phyloP scores from a whole-genome alignment of 2,113 vertebrate species.

The Sarotherodon lohbergeri region DNA sequence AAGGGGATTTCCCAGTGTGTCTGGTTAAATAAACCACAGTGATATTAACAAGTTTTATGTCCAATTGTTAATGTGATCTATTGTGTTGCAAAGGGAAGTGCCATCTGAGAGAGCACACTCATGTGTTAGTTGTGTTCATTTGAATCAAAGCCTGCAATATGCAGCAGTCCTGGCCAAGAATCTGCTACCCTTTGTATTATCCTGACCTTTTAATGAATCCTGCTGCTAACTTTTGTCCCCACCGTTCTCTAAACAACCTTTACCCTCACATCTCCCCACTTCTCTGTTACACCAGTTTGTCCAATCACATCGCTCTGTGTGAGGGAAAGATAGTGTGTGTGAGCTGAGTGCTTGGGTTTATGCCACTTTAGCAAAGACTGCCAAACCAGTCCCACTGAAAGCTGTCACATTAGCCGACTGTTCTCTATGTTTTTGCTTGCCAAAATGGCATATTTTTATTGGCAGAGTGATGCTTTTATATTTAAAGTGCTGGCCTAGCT shows the following conservation, averaged over 20 bases:
- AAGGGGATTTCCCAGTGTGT: constrained; percentile 6
- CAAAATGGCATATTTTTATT: constrained; percentile 63
- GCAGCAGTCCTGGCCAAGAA: neutral
- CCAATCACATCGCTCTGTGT: constrained; percentile 14
- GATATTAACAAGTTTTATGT: neutral
- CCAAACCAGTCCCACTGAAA: constrained; percentile 64
- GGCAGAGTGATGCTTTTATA: constrained; percentile 40
- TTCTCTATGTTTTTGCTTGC: constrained; percentile 35
- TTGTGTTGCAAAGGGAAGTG: neutral
- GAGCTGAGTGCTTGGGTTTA: constrained; percentile 44
- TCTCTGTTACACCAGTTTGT: constrained; percentile 19
- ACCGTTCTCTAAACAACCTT: constrained; percentile 14
- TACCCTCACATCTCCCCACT: neutral
- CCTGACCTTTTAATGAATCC: constrained; percentile 38
- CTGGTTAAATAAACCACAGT: neutral
- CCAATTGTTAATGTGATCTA: neutral
- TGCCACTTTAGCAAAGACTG: constrained; percentile 61
- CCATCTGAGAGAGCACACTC: neutral
- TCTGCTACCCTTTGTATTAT: neutral
- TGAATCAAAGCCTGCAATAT: neutral
- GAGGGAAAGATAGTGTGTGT: constrained; percentile 20
- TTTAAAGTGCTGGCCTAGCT: constrained; percentile 44
- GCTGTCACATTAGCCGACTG: constrained; percentile 65
- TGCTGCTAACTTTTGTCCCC: constrained; percentile 24
- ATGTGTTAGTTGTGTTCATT: neutral